Base-by-base conservation (phyloP, 2,888 invertebrate species). In the Bugulina stolonifera region DNA sequence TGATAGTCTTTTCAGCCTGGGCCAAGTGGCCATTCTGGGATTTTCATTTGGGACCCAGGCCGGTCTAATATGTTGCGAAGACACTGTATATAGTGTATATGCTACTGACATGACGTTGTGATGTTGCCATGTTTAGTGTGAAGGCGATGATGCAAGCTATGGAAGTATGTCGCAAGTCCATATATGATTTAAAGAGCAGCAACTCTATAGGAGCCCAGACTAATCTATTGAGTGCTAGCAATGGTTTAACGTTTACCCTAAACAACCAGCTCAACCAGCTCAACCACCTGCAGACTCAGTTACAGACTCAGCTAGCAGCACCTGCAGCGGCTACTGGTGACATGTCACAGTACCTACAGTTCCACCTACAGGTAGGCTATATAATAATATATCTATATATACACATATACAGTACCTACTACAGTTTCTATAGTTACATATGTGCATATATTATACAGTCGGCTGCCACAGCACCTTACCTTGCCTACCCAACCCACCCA, bases 111-210 rank as follows among this genome's bases (percentile, higher is more conserved):
- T n/a, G n/a, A n/a, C n/a, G n/a, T n/a, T n/a, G n/a, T n/a, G n/a
- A n/a, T n/a, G n/a, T n/a, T n/a, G n/a, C n/a, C 58, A 32, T 72
- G 74, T 76, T 27, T 77, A 85, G 84, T 85, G 95, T 96, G 32
- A 96, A 97, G 86, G 93, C 95, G 29, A 94, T 94, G 80, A 94
- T 96, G 25, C 94, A 95, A 84, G 95, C 96, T 92, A 97, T 97
- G 96, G 96, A 97, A 81, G 89, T 88, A 78, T 88, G 91, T 85
- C 84, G 90, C 79, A 86, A 87, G 78, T 74, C 73, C 55, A 75
- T 77, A 22, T 78, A 81, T 73, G 82, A 80, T 73, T 74, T 82
- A 73, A 82, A 82, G 74, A 82, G 81, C 75, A 73, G 76, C 27
- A 77, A 78, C 72, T 75, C 77, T 3, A 75, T 81, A 72, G 79